Base-by-base conservation (phyloP, 2,888 invertebrate species). In the Galerucella calmariensis region DNA sequence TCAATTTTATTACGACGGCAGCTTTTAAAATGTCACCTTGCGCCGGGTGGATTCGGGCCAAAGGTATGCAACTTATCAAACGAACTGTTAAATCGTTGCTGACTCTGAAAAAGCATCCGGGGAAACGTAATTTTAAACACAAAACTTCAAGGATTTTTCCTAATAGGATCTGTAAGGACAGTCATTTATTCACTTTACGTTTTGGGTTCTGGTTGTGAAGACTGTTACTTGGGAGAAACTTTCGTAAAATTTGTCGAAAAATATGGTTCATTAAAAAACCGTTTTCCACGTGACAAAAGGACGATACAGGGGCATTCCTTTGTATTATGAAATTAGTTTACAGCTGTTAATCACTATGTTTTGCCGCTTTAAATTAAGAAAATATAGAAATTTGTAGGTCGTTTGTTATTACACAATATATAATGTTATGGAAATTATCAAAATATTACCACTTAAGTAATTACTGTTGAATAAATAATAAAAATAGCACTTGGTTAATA, bases 21-120 rank as follows among this genome's bases (percentile, higher is more conserved):
- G 69, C 72, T 69, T 69, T 72, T 67, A 48, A 62, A 75, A 75
- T 69, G 75, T 75, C 75, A 75, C 75, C 72, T 72, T 72, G 67
- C 9, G 56, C 53, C 67, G 56, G 67, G 53, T 11, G 14, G 27
- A 27, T 48, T 11, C 53, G 53, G 56, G 56, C 51, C 56, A 56
- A 41, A 67, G 35, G 67, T 61, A 72, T 61, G 24, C 72, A 66
- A 72, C 72, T 72, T 72, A 67, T 67, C 61, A 67, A 72, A 72
- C 72, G 72, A 72, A 67, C 66, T 72, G 72, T 67, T 61, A 72
- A 72, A 72, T 72, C 67, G 72, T 67, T 67, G 56, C 67, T 67
- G 67, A 67, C 56, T 53, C 53, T 56, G 41, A 27, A 35, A 51
- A 67, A n/a, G 24, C 51, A 48, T 51, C 27, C 24, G n/a, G 44